Percentiles rank a stretch among this genome's conserved stretches.
Conservation (phyloP, 2,797 vertebrate species). For the Octomys mimax region DNA sequence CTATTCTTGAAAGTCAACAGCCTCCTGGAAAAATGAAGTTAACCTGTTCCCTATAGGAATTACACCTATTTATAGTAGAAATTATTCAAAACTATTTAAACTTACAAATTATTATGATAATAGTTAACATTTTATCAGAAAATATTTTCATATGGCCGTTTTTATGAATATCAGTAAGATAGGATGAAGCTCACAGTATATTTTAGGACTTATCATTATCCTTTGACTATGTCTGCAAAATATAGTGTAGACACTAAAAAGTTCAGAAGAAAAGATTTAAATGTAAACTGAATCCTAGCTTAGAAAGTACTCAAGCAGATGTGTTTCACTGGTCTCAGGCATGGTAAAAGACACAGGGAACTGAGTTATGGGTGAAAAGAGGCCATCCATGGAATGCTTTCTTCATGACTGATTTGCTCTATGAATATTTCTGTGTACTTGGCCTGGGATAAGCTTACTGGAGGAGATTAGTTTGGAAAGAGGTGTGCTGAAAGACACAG, state of each 20-base stretch:
- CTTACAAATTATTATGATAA: slow-evolving; percentile 36
- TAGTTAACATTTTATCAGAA: not conserved
- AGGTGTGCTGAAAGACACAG: slow-evolving; percentile 38
- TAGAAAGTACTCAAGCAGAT: not conserved
- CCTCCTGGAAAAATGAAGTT: not conserved
- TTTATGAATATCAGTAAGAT: slow-evolving; percentile 1
- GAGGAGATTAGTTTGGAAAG: slow-evolving; percentile 43
- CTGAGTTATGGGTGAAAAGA: not conserved
- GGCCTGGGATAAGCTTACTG: slow-evolving; percentile 36
- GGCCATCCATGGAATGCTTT: not conserved
- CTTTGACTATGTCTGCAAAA: not conserved
- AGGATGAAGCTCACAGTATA: not conserved
- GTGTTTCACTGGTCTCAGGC: not conserved
- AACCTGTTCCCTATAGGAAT: not conserved
- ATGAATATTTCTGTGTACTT: slow-evolving; percentile 11
- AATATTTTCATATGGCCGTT: slow-evolving; percentile 2
- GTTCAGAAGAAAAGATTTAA: not conserved
- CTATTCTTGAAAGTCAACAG: not conserved
- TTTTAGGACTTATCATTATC: slow-evolving; percentile 12
- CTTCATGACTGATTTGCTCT: not conserved
- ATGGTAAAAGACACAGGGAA: not conserved
- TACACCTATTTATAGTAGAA: not conserved
- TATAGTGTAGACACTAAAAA: slow-evolving; percentile 8
- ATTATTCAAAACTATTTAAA: not conserved
- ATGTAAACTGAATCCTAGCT: not conserved